These are phyloP conservation scores for Tichodroma muraria DNA, from an alignment of 2,113 vertebrate genomes.

Conservation along the genomic window DNA sequence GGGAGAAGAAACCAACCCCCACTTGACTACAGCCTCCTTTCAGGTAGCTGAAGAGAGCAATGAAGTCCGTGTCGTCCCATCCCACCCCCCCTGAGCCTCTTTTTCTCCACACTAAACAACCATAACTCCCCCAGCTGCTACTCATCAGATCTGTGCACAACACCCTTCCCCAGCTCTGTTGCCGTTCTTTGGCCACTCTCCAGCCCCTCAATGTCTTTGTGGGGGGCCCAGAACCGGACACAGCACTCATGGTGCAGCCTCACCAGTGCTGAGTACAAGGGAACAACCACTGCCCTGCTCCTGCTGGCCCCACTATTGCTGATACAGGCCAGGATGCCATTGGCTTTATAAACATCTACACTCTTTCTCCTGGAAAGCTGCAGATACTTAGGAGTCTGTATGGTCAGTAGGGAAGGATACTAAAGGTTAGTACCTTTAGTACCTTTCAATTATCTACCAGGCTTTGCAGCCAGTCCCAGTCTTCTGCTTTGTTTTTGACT, in stretches of 20 bases:
- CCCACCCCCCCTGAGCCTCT: rapidly evolving
- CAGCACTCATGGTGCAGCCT: background rate
- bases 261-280: background rate
- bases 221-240: background rate
- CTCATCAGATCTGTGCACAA: background rate
- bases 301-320: background rate
- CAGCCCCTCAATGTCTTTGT: background rate
- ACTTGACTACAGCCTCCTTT: background rate
- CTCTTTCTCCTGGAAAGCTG: background rate
- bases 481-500: background rate
- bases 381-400: background rate
- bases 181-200: rapidly evolving
- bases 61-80: too few relatives aligned
- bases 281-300: background rate
- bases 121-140: background rate
- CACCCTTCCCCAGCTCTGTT: background rate
- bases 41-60: background rate
- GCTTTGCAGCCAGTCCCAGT: background rate
- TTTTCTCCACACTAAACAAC: background rate
- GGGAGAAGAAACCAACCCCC: background rate
- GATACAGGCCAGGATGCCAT: background rate
- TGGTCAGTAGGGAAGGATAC: background rate
- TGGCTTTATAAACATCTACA: background rate
- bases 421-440: background rate
- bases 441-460: background rate